phyloP scores from a whole-genome alignment of 2,888 invertebrate species.

The Ypsolopha sequella region DNA sequence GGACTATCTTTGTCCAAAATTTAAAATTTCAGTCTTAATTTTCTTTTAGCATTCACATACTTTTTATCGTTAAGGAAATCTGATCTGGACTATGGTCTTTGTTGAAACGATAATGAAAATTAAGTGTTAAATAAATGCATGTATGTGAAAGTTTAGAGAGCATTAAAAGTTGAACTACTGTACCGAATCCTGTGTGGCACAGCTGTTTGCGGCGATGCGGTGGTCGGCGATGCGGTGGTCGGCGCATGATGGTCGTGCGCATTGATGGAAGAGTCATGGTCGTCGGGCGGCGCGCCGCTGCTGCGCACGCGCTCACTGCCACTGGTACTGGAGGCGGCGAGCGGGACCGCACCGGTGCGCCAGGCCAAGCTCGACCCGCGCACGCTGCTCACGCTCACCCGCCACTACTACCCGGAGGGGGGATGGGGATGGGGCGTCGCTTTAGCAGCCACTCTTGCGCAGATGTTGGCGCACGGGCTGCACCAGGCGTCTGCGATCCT shows the following conservation, averaged over 20 bases:
- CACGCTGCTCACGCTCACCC: conserved; percentile 75
- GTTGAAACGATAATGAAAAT: too few species aligned
- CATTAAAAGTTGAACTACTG: too few species aligned
- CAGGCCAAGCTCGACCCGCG: conserved; percentile 65
- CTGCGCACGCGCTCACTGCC: conserved; percentile 77
- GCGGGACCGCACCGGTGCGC: conserved; percentile 54
- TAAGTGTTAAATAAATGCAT: too few species aligned
- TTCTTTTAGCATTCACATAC: too few species aligned
- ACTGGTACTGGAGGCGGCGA: conserved; percentile 70
- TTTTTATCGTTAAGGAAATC: too few species aligned
- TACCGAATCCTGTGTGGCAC: too few species aligned
- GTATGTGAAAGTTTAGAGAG: too few species aligned
- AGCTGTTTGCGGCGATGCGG: conserved; percentile 2
- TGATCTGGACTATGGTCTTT: too few species aligned
- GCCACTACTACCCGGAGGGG: conserved; percentile 90
- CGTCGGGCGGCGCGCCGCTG: conserved; percentile 71
- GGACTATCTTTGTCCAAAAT: too few species aligned
- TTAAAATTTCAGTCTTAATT: too few species aligned
- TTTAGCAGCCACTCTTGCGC: conserved; percentile 77
- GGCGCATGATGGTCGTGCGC: conserved; percentile 58
- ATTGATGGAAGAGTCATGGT: conserved; percentile 70
- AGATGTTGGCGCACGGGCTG: conserved; percentile 81
- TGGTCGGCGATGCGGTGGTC: conserved; percentile 47
- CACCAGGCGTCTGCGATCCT: conserved; percentile 76
- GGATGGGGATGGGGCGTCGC: conserved; percentile 91